A percentile compares a stretch with the other conserved stretches of the same genome.
These are phyloP conservation scores for Aldrovandia affinis DNA, from an alignment of 2,797 vertebrate species.

Conservation along the genomic window DNA sequence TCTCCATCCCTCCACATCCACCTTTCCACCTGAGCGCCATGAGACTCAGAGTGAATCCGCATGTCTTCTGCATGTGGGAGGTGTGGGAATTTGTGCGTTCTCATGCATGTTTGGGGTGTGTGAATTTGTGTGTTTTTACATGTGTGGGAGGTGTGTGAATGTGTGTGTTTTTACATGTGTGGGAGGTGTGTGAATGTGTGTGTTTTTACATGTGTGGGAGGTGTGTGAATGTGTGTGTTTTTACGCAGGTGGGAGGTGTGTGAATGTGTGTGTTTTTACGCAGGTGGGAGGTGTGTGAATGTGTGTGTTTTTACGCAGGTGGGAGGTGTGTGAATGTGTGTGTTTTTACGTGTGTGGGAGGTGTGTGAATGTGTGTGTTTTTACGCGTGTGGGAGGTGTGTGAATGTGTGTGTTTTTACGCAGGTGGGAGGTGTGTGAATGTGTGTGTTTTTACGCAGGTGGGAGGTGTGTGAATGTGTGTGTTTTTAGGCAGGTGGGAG, in stretches of 20 bases:
- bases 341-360: neutral
- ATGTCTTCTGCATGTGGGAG: neutral
- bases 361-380: neutral
- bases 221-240: no score
- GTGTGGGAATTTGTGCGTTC: neutral
- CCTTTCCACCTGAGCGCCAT: neutral
- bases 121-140: neutral
- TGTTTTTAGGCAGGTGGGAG: no score
- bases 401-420: neutral
- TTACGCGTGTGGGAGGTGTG: no score
- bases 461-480: no score
- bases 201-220: no score
- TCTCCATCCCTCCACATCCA: neutral
- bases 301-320: neutral
- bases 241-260: no score
- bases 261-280: no score
- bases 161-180: no score
- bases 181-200: no score
- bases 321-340: neutral
- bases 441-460: no score
- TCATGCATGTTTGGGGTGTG: no score
- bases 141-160: neutral
- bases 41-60: neutral
- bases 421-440: no score
- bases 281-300: neutral